Percentiles rank a stretch among this genome's conserved stretches.
These are phyloP conservation scores for Nyctereutes procyonoides DNA, from an alignment of 2,113 vertebrate species.

Conservation along the genomic window DNA sequence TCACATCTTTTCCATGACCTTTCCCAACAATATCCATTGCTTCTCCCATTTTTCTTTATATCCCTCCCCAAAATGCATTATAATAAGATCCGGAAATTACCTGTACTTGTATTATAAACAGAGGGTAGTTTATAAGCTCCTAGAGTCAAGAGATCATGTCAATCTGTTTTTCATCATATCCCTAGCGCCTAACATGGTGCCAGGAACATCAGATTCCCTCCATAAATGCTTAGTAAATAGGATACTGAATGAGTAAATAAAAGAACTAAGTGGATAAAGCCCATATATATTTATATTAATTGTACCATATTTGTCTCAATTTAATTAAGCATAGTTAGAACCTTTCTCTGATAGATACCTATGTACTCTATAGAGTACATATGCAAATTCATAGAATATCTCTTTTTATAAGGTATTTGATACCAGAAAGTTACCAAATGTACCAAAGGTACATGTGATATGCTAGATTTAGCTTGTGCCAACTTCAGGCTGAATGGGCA, in stretches of 20 bases:
- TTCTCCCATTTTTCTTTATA: neutral
- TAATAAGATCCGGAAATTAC: neutral
- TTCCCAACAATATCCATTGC: neutral
- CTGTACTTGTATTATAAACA: neutral
- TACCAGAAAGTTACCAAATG: too few species aligned
- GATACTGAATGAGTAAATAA: neutral
- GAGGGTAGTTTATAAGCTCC: neutral
- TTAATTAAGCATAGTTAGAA: neutral
- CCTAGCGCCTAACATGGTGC: neutral
- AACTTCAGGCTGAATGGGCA: neutral
- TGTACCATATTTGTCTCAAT: neutral
- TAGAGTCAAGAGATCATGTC: neutral
- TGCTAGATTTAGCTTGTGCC: neutral
- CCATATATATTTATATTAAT: neutral
- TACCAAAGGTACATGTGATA: neutral
- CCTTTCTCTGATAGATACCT: neutral
- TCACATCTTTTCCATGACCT: too few species aligned
- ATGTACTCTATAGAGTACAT: neutral
- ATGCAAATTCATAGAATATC: neutral
- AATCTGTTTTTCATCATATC: neutral
- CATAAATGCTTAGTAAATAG: neutral
- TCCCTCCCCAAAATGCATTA: neutral
- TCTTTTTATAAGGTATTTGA: neutral
- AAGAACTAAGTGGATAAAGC: neutral
- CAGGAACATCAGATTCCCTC: neutral